These are phyloP conservation scores for Venustaconcha ellipsiformis DNA, from an alignment of 1,140 invertebrate genomes.

Conservation along the genomic window DNA sequence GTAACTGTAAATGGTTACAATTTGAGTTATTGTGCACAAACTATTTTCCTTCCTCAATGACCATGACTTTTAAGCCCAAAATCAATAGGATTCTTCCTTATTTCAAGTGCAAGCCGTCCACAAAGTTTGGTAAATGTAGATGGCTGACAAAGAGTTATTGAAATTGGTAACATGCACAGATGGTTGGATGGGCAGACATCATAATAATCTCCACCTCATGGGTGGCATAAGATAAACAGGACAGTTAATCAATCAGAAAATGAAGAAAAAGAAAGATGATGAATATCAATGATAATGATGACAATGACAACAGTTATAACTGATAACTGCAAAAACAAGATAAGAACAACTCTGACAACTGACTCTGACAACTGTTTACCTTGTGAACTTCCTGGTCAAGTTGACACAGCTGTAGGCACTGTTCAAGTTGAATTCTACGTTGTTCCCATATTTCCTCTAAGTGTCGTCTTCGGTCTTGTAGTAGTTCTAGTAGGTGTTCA, in stretches of 20 bases:
- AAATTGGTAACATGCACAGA: too few species aligned
- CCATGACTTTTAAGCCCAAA: too few species aligned
- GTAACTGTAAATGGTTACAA: too few species aligned
- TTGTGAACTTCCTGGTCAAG: constrained; percentile 81
- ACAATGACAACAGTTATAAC: background rate
- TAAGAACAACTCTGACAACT: background rate
- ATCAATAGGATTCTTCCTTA: too few species aligned
- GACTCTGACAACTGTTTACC: constrained; percentile 59
- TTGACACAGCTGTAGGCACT: constrained; percentile 81
- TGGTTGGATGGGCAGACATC: background rate
- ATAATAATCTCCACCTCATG: background rate
- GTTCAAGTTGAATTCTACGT: constrained; percentile 76
- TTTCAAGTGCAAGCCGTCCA: too few species aligned
- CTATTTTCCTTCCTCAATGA: too few species aligned
- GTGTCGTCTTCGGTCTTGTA: constrained; percentile 81
- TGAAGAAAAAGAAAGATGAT: background rate
- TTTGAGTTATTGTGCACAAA: too few species aligned
- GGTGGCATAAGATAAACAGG: background rate
- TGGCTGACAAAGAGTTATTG: too few species aligned
- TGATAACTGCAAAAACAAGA: background rate
- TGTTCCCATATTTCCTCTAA: constrained; percentile 82
- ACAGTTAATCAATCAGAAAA: background rate
- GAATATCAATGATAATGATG: background rate
- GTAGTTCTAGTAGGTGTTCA: constrained; percentile 72
- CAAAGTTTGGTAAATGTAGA: too few species aligned